phyloP scores from a whole-genome alignment of 1,140 invertebrate genomes.

The Drosophila orosa region DNA sequence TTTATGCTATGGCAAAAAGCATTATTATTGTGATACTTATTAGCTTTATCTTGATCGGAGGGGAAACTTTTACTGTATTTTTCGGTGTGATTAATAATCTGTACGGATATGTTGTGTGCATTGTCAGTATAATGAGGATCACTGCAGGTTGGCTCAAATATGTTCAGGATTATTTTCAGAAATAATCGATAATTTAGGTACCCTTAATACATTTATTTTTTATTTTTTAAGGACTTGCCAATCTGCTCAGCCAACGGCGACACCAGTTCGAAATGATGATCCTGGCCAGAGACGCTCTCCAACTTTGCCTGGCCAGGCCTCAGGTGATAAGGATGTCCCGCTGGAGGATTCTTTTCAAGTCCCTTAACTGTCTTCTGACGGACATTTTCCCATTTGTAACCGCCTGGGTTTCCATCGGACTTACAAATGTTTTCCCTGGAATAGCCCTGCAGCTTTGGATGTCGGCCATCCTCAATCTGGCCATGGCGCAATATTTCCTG shows the following conservation, averaged over 20 bases:
- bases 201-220: not conserved
- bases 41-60: accelerated
- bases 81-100: accelerated
- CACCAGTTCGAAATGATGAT: not conserved
- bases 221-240: not conserved
- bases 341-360: not conserved
- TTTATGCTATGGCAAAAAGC: not conserved
- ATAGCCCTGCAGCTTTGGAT: not conserved
- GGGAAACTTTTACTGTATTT: accelerated
- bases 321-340: not conserved
- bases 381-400: too few species aligned
- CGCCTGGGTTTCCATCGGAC: accelerated
- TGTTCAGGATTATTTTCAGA: not conserved
- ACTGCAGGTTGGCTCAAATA: not conserved
- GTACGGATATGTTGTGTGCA: not conserved
- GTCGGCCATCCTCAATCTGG: not conserved
- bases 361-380: not conserved
- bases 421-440: too few species aligned
- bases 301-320: not conserved
- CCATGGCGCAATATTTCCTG: not conserved
- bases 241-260: not conserved
- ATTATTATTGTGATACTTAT: not conserved
- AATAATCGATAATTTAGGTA: not conserved
- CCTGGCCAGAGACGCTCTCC: not conserved
- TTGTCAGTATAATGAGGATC: too few species aligned